Conservation (phyloP, 1,140 invertebrate genomes). For the Drosophila ficusphila region DNA sequence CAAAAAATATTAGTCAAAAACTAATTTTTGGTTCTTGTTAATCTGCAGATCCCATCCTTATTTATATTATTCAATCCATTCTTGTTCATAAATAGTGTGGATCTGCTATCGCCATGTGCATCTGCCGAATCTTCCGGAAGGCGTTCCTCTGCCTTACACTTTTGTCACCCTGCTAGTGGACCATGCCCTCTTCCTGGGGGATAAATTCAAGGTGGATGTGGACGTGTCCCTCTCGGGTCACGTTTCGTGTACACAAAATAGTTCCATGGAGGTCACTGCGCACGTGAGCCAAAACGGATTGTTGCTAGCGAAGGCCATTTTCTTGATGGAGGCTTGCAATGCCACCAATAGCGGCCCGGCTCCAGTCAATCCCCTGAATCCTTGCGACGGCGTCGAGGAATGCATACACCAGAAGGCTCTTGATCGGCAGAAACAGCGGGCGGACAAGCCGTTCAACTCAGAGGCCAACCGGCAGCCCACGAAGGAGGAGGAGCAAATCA, state of each 20-base stretch:
- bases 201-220: slow-evolving; percentile 83
- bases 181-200: slow-evolving; percentile 85
- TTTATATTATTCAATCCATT: no score
- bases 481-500: slow-evolving; percentile 87
- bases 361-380: slow-evolving; percentile 87
- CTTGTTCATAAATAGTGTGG: no score
- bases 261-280: slow-evolving; percentile 89
- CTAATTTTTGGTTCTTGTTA: no score
- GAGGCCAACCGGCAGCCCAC: slow-evolving; percentile 87
- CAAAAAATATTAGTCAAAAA: no score
- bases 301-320: slow-evolving; percentile 86
- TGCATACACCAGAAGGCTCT: slow-evolving; percentile 83
- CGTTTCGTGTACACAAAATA: slow-evolving; percentile 90
- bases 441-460: slow-evolving; percentile 84
- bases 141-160: slow-evolving; percentile 87
- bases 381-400: slow-evolving; percentile 87
- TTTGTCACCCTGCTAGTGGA: slow-evolving; percentile 91
- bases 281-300: slow-evolving; percentile 86
- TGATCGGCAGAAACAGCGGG: slow-evolving; percentile 85
- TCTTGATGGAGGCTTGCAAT: slow-evolving; percentile 90
- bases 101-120: slow-evolving; percentile 89
- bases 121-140: slow-evolving; percentile 85
- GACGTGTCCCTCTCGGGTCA: slow-evolving; percentile 90
- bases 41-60: no score
- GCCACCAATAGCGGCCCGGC: slow-evolving; percentile 87